Base-by-base conservation (phyloP, 2,888 invertebrate genomes). In the Aradus depressus region DNA sequence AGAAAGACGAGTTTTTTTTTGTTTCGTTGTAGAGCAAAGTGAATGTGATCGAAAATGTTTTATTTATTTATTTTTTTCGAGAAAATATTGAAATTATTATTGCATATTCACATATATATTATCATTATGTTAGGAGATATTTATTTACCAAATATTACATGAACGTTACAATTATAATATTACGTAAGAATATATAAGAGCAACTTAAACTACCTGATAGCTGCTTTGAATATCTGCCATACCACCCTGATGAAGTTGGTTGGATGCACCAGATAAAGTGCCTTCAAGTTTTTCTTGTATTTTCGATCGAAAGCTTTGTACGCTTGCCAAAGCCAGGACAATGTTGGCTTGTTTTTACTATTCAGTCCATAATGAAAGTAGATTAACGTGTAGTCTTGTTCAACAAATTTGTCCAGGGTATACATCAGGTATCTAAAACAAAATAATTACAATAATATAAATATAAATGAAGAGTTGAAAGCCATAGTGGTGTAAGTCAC, bases 221-320 rank as follows among this genome's bases (percentile, higher is more conserved):
- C 84, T 5, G 97, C 97, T 66, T 85, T 84, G 68, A 98, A 88
- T 67, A 98, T 79, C 68, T 89, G 89, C 83, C 93, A 97, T 44
- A 93, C 81, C 60, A 97, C 80, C 66, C 90, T 81, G 63, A 99
- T 90, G 66, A 98, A 95, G 69, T 85, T 88, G 16, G 97, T 97
- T 45, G 98, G 98, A 72, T 99, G 98, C 42, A 99, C 97, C 63
- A 99, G 77, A 72, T 95, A 98, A 53, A 99, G 72, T 19, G 95
- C 95, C 71, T 99, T 98, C 34, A 98, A 72, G 69, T 99, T 98
- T 71, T 99, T 99, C 72, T 97, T 96, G 72, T 97, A 99, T 75
- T 95, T 95, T 61, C 98, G 80, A 72, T 98, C 97, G 63, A 99
- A 88, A 31, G 93, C 88, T 67, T 85, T 86, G 68, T 97, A 99